Evolutionary conservation across 2,888 invertebrate species (phyloP).

Genomic region (Agriopis leucophaearia): DNA sequence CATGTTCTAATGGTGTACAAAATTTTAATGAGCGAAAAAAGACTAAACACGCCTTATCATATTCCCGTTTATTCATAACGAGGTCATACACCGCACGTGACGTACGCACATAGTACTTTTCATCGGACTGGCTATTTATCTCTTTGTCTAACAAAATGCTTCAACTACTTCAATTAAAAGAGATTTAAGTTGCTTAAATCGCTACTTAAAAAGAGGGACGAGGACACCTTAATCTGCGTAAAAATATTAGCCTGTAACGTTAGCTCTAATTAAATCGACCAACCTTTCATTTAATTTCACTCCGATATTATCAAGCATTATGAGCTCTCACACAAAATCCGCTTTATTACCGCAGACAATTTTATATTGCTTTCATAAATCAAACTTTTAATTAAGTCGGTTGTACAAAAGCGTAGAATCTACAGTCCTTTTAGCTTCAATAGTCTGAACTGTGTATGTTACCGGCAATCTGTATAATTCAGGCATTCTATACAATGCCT

Average conservation of each 20-base stretch:
- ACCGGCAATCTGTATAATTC: too few species aligned
- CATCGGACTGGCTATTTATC: not conserved
- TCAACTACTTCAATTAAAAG: conserved; percentile 12
- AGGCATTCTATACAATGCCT: too few species aligned
- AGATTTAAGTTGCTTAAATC: conserved; percentile 10
- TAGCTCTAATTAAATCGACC: conserved; percentile 32
- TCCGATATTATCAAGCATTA: conserved; percentile 42
- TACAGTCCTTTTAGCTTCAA: conserved; percentile 41
- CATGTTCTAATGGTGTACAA: not conserved
- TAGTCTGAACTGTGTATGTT: conserved; percentile 35
- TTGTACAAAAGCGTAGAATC: conserved; percentile 36
- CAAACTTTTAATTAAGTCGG: conserved; percentile 52
- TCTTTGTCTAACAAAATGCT: not conserved
- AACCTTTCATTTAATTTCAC: conserved; percentile 37
- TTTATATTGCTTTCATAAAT: conserved; percentile 52
- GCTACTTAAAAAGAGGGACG: conserved; percentile 16
- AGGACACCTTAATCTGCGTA: conserved; percentile 19
- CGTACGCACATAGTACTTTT: not conserved
- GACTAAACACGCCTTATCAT: too few species aligned
- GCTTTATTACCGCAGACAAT: conserved; percentile 46
- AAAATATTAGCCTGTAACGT: conserved; percentile 25
- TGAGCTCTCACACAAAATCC: conserved; percentile 48
- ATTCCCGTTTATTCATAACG: too few species aligned
- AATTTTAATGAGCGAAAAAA: too few species aligned
- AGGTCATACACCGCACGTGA: not conserved